phyloP scores from a whole-genome alignment of 2,888 invertebrate species.

The Noctua janthina region DNA sequence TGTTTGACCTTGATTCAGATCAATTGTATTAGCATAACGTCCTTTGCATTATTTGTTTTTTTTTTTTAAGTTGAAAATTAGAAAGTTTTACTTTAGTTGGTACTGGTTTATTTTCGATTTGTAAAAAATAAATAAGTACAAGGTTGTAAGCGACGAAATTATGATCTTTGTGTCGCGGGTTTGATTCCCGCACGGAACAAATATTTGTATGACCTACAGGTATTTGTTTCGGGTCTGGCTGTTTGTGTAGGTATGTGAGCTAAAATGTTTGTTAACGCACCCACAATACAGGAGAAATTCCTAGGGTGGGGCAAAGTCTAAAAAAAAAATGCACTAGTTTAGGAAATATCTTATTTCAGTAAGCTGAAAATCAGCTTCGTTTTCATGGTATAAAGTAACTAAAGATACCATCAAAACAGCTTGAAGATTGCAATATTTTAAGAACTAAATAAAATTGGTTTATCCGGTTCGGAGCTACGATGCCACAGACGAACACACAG shows the following conservation, averaged over 20 bases:
- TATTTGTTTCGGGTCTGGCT: too few species aligned
- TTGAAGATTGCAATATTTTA: neutral
- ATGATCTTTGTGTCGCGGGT: too few species aligned
- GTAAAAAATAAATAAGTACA: neutral
- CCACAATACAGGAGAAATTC: too few species aligned
- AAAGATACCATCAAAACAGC: neutral
- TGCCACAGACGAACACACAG: neutral
- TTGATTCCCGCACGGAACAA: too few species aligned
- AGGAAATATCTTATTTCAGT: neutral
- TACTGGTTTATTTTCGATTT: neutral
- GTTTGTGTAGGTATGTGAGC: too few species aligned
- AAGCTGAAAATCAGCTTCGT: neutral
- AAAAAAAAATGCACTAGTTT: neutral
- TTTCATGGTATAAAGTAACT: neutral
- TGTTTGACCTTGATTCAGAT: constrained; percentile 57
- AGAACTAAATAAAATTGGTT: neutral
- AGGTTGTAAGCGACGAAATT: neutral
- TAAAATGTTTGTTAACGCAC: too few species aligned
- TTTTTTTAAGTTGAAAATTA: constrained; percentile 16
- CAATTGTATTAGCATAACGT: constrained; percentile 45
- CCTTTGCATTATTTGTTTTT: constrained; percentile 31
- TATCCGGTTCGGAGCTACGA: neutral
- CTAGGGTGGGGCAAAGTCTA: too few species aligned
- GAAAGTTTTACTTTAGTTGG: constrained; percentile 24
- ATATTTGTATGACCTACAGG: too few species aligned